Base-by-base conservation (phyloP, 2,113 vertebrate species). In the Rhombomys opimus region DNA sequence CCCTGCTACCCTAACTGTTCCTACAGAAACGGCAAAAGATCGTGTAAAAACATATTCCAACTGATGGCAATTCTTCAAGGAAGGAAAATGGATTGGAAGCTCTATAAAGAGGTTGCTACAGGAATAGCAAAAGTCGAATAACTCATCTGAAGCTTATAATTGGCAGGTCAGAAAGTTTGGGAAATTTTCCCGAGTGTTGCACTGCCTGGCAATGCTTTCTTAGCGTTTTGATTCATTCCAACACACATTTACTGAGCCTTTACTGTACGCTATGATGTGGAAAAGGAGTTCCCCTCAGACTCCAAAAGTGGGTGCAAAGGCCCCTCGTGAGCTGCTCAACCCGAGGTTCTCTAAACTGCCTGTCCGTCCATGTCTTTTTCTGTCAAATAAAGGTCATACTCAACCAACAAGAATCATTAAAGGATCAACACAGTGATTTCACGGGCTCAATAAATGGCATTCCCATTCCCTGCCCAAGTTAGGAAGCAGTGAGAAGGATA, bases 31-130 rank as follows among this genome's bases (percentile, higher is more conserved):
- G 50, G 84, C 50, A 78, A 61, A 96, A 85, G 67, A 85, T 65
- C 38, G 32, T 46, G 25, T 93, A 94, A 92, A 96, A 96, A 80
- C 93, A 38, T 63, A 65, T 70, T 91, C 76, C 25, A n/a, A 76
- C 27, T 52, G 63, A 61, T 25, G 52, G 25, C 7, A 3, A 52
- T 65, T 73, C 52, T 92, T 90, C 76, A 75, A 73, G 78, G 30
- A 50, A 88, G 38, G 54, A 68, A 86, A 87, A 88, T 35, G 52
- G 27, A 57, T 78, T 81, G 54, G 46, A 68, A 92, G 54, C 32
- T 76, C 87, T 65, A 78, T 23, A n/a, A 90, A 88, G n/a, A 68
- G 17, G 87, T 89, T 93, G 75, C 78, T 87, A 72, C 93, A 61
- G 75, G 82, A 81, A 93, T 89, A 25, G 84, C 41, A 90, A 95